A percentile compares a stretch with the other conserved stretches of the same genome.
Evolutionary conservation across 2,888 invertebrate species (phyloP).

Genomic region (Xestia ashworthii): DNA sequence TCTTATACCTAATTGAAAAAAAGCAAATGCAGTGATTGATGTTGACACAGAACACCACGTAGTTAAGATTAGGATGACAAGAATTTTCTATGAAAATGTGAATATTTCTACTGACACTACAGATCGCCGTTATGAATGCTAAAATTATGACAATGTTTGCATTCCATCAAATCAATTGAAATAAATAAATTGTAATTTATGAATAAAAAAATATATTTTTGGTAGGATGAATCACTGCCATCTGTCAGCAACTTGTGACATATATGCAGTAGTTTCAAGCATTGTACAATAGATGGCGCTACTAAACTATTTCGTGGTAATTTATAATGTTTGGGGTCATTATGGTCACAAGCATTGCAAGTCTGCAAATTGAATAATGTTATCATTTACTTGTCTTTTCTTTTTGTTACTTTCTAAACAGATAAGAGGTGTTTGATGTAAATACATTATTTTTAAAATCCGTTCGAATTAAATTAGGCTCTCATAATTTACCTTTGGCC

Average conservation of each 20-base stretch:
- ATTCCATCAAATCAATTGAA: no score
- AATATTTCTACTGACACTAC: background rate
- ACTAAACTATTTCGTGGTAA: slow-evolving; percentile 13
- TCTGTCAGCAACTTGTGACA: slow-evolving; percentile 51
- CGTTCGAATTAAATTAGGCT: background rate
- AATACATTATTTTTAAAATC: background rate
- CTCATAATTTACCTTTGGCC: background rate
- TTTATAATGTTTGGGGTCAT: background rate
- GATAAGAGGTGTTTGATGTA: no score
- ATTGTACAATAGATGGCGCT: slow-evolving; percentile 60
- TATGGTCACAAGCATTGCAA: background rate
- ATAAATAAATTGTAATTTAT: background rate
- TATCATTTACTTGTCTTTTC: no score
- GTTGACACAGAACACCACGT: no score
- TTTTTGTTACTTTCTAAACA: background rate
- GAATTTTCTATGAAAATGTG: background rate
- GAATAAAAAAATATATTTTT: background rate
- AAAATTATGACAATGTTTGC: background rate
- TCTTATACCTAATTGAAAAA: no score
- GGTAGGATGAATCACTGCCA: slow-evolving; percentile 50
- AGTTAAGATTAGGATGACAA: background rate
- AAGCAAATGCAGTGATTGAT: background rate
- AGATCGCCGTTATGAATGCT: background rate
- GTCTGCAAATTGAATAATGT: background rate
- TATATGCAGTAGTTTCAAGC: slow-evolving; percentile 28